Percentiles rank a stretch among this genome's conserved stretches.
These are phyloP conservation scores for Cryptus viduatorius DNA, from an alignment of 2,888 invertebrate genomes.

Conservation along the genomic window DNA sequence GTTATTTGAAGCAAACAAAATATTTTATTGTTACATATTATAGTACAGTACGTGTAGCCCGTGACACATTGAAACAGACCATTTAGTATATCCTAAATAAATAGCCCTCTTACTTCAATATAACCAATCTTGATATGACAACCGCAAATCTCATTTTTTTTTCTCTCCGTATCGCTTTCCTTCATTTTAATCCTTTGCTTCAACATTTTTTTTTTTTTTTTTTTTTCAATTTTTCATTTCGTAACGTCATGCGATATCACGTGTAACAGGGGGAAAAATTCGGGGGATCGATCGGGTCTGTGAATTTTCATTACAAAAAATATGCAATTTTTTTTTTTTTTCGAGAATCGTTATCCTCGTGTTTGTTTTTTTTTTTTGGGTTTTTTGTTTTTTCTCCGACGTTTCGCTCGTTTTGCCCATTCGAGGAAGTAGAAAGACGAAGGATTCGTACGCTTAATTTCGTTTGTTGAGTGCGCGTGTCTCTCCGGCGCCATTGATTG, in stretches of 20 bases:
- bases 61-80: constrained; percentile 85
- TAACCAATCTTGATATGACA: constrained; percentile 85
- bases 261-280: constrained; percentile 76
- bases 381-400: constrained; percentile 34
- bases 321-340: constrained; percentile 70
- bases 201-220: constrained; percentile 72
- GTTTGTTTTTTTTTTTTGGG: constrained; percentile 51
- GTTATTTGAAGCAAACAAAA: constrained; percentile 84
- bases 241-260: constrained; percentile 80
- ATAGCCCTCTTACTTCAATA: constrained; percentile 83
- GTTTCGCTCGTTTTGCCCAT: constrained; percentile 40
- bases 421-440: constrained; percentile 48
- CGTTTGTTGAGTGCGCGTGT: constrained; percentile 48
- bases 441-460: constrained; percentile 38
- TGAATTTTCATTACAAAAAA: constrained; percentile 79
- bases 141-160: constrained; percentile 77
- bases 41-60: constrained; percentile 85
- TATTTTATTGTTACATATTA: constrained; percentile 85
- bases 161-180: constrained; percentile 70
- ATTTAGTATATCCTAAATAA: constrained; percentile 85
- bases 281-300: constrained; percentile 64
- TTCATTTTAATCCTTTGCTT: constrained; percentile 55
- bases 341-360: constrained; percentile 63
- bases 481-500: constrained; percentile 37
- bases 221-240: constrained; percentile 75